A percentile compares a stretch with the other conserved stretches of the same genome.
Evolutionary conservation across 2,797 vertebrate genomes (phyloP).

Genomic region (Coluber constrictor): DNA sequence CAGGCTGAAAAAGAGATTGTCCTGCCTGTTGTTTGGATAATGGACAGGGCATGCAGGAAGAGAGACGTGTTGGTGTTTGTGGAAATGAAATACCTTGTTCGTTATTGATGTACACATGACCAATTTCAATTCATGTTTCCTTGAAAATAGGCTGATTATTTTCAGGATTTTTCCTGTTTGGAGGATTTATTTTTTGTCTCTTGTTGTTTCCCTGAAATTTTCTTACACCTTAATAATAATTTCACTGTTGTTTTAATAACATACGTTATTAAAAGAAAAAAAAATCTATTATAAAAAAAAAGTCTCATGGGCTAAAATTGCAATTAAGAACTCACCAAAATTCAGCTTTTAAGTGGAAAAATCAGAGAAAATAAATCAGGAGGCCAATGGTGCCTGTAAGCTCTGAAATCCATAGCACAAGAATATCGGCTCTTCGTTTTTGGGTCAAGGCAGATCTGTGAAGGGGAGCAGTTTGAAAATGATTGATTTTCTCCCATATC

Average conservation of each 20-base stretch:
- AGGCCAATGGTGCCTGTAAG: not conserved
- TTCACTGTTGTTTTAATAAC: not conserved
- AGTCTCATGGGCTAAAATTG: fast-evolving
- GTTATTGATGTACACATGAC: conserved; percentile 71
- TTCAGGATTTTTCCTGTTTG: conserved; percentile 50
- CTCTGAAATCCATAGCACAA: not conserved
- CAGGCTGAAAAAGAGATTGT: conserved; percentile 64
- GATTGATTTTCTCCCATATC: not conserved
- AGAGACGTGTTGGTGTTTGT: conserved; percentile 52
- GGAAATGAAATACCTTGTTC: conserved; percentile 58
- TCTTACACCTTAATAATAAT: not conserved
- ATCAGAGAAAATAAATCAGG: not conserved
- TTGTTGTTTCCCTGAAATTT: not conserved
- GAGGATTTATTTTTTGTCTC: conserved; percentile 42
- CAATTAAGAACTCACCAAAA: not conserved
- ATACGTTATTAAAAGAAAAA: fast-evolving
- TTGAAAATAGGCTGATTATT: conserved; percentile 51
- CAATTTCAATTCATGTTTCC: conserved; percentile 56
- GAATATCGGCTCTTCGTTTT: not conserved
- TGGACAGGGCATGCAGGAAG: conserved; percentile 66
- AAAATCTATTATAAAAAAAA: not conserved
- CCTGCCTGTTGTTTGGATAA: conserved; percentile 69
- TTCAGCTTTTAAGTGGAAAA: not conserved
- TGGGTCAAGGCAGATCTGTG: not conserved
- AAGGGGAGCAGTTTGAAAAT: not conserved